phyloP scores from a whole-genome alignment of 2,113 vertebrate species.

The Ailuropoda melanoleuca region DNA sequence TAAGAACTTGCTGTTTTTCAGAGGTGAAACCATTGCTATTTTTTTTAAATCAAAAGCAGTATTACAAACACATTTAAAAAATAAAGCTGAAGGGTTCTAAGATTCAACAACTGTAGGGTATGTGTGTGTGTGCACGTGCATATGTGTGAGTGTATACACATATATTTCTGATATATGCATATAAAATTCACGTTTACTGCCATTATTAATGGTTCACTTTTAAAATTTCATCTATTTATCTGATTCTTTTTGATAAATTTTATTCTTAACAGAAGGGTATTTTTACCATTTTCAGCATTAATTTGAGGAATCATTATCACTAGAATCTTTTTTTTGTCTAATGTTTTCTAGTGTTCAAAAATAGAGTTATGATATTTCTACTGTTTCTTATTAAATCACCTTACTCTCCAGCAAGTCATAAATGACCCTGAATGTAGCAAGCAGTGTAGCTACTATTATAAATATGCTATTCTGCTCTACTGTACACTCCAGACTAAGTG shows the following conservation, averaged over 20 bases:
- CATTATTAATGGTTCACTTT: background rate
- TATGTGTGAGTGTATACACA: background rate
- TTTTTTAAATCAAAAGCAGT: background rate
- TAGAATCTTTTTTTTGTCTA: background rate
- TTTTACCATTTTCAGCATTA: background rate
- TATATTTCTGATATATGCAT: background rate
- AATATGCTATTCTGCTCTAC: background rate
- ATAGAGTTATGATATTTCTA: background rate
- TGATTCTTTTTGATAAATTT: background rate
- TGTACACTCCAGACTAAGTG: rapidly evolving
- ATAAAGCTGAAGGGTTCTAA: background rate
- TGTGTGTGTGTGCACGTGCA: background rate
- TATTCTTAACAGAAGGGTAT: background rate
- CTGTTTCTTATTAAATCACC: background rate
- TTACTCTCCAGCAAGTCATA: background rate
- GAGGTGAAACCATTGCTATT: background rate
- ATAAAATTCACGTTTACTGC: background rate
- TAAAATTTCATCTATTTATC: background rate
- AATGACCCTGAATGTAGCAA: background rate
- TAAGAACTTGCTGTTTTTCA: background rate
- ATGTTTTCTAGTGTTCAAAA: background rate
- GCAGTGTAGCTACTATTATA: background rate
- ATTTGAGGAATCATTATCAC: background rate
- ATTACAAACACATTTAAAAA: background rate
- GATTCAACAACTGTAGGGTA: background rate